Evolutionary conservation across 1,140 invertebrate genomes (phyloP), one percentile per base, ranked within the genome.

Genomic region (Thaumatotibia leucotreta): DNA sequence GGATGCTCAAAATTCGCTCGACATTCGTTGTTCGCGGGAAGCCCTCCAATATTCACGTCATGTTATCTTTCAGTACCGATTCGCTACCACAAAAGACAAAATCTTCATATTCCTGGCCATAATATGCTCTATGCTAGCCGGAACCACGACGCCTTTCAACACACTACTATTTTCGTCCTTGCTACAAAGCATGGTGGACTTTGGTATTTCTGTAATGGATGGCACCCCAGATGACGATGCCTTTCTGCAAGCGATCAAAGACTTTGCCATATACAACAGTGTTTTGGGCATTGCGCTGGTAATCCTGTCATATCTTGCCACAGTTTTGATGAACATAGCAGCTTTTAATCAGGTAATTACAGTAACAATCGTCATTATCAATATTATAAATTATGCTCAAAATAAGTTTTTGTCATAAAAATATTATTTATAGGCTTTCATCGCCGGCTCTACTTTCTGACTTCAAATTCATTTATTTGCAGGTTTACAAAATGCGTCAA

Each of bases 151-250:
- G 33, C 95, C 95, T 0, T 72, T 94, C 5, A 94, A 96, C 74
- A 94, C 94, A 52, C 83, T 95, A 6, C 89, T 96, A n/a, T 95
- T 95, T 77, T 94, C 95, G 2, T 89, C 92, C 65, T 88, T 96
- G 63, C 92, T 95, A 0, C 92, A 93, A 81, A 89, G 77, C 68
- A 91, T 91, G 87, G 83, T 91, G 0, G 32, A 76, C 22, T 89
- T 77, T 64, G 82, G 79, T 9, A 77, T 84, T 4, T 80, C 77
- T 2, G 61, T 82, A 45, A 68, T 78, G 2, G 39, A 65, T 0
- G 76, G 73, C n/a, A 29, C 52, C 0, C 75, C 78, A 0, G 66
- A 78, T 32, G 64, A 54, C 11, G 79, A 88, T 22, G 72, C 65
- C 0, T 80, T 93, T 2, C 66, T 92, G 27, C 75, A 87, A n/a